These are phyloP conservation scores for Nephrotoma guestfalica DNA, from an alignment of 2,888 invertebrate genomes.

Conservation along the genomic window DNA sequence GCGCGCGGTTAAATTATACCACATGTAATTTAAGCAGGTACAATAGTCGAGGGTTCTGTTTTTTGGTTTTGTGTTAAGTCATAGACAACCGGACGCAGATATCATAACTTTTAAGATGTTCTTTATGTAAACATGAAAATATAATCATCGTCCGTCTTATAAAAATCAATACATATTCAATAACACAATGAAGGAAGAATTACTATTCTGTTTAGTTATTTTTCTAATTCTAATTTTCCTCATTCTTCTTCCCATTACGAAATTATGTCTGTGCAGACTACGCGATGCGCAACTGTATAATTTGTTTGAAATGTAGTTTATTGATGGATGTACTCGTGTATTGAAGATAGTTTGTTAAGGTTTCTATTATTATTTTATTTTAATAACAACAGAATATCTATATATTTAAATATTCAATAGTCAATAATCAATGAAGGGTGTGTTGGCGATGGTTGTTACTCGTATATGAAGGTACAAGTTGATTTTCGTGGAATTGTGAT, in stretches of 20 bases:
- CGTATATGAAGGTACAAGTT: not conserved
- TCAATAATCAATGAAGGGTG: not conserved
- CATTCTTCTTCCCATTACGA: not conserved
- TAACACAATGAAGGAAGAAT: no score
- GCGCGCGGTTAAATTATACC: not conserved
- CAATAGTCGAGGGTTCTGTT: not conserved
- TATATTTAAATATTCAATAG: not conserved
- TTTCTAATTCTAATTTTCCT: not conserved
- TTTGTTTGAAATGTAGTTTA: not conserved
- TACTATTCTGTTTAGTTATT: no score
- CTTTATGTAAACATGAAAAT: not conserved
- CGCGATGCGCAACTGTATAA: not conserved
- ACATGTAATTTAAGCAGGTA: not conserved
- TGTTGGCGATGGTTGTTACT: not conserved
- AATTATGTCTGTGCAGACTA: not conserved
- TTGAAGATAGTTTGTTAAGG: not conserved
- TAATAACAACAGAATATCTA: not conserved
- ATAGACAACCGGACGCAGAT: conserved; percentile 1
- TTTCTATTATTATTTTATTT: not conserved
- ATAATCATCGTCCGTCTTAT: no score
- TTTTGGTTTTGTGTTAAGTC: conserved; percentile 1
- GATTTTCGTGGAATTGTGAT: not conserved
- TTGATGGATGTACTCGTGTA: not conserved
- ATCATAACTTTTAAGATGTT: not conserved
- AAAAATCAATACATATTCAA: no score